These are phyloP conservation scores for Scarus forsteni DNA, from an alignment of 2,797 vertebrate species.

Conservation along the genomic window DNA sequence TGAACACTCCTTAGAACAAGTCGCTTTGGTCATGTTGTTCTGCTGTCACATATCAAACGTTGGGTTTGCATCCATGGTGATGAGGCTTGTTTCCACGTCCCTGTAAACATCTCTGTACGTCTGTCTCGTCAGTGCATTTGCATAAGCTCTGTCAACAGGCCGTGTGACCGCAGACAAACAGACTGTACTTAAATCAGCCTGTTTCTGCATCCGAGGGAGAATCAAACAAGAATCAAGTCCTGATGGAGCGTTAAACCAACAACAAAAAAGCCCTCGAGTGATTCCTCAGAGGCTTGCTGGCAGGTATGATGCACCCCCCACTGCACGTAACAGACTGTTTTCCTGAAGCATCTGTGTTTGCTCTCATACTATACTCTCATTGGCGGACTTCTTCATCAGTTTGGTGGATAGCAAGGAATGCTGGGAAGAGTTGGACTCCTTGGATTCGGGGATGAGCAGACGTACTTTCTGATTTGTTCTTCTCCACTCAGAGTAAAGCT, in stretches of 20 bases:
- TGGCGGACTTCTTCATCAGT: slow-evolving; percentile 89
- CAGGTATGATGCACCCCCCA: slow-evolving; percentile 16
- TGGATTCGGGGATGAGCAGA: slow-evolving; percentile 88
- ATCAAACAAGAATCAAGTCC: slow-evolving; percentile 32
- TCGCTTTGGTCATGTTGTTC: slow-evolving; percentile 30
- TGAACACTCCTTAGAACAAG: slow-evolving; percentile 21
- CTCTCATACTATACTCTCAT: slow-evolving; percentile 93
- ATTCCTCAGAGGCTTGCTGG: slow-evolving; percentile 57
- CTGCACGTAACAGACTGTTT: slow-evolving; percentile 39
- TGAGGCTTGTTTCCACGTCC: neutral
- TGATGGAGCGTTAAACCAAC: slow-evolving; percentile 31
- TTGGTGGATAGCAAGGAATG: slow-evolving; percentile 90
- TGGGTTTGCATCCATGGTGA: neutral
- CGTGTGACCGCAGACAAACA: slow-evolving; percentile 7
- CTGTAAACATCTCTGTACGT: slow-evolving; percentile 13
- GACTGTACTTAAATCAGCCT: slow-evolving; percentile 12
- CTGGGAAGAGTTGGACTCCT: slow-evolving; percentile 84
- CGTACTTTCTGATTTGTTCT: slow-evolving; percentile 95
- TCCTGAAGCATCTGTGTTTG: neutral
- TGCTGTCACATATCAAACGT: neutral
- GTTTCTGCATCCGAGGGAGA: slow-evolving; percentile 15
- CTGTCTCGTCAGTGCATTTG: slow-evolving; percentile 25
- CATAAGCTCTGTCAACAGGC: slow-evolving; percentile 35
- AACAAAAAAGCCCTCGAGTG: slow-evolving; percentile 39
- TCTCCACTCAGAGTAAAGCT: slow-evolving; percentile 97